Base-by-base conservation (phyloP, 1,140 invertebrate genomes). In the Brachionus asplanchnoidis region DNA sequence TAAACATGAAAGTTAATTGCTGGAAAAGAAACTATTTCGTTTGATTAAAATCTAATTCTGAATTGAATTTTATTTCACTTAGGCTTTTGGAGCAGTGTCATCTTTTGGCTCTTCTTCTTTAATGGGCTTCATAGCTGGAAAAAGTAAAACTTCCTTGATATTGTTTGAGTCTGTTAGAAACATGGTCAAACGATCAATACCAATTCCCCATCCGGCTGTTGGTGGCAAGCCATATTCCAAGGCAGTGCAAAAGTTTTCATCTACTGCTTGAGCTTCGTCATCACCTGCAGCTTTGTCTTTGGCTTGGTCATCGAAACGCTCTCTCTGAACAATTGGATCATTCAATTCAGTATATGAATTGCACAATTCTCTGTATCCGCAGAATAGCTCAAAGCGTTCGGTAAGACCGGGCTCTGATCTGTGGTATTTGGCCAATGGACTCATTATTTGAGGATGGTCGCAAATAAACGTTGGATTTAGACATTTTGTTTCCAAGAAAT, bases 321-420 rank as follows among this genome's bases (percentile, higher is more conserved):
- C 93, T 85, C 97, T 90, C 89, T 99, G 98, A 17, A 96, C 94
- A 1, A 95, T 91, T 0, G 98, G 97, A 92, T 99, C 98, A 88
- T 99, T 99, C 87, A 99, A 93, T 90, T 99, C 98, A 0, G 98
- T 99, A 89, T 99, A 99, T 0, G 98, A 97, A 92, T 99, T 99
- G 87, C 95, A 95, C 84, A 99, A 92, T 92, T 99, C 98, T 88
- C 97, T 97, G 88, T 96, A 97, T 92, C 95, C 95, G 0, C 97
- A 93, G 91, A 99, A 99, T 80, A 99, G 90, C 90, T 99, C 98
- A 91, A 99, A 99, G 85, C 97, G 92, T 90, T 99, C 97, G 0
- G 97, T 99, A 14, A 99, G 90, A 5, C 97, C 97, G 4, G 93
- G 92, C 68, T 93, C 91, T 36, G 93, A 93, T 84, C 97, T 92